A percentile compares a stretch with the other conserved stretches of the same genome.
Evolutionary conservation across 2,113 vertebrate genomes (phyloP).

Genomic region (Anolis carolinensis): DNA sequence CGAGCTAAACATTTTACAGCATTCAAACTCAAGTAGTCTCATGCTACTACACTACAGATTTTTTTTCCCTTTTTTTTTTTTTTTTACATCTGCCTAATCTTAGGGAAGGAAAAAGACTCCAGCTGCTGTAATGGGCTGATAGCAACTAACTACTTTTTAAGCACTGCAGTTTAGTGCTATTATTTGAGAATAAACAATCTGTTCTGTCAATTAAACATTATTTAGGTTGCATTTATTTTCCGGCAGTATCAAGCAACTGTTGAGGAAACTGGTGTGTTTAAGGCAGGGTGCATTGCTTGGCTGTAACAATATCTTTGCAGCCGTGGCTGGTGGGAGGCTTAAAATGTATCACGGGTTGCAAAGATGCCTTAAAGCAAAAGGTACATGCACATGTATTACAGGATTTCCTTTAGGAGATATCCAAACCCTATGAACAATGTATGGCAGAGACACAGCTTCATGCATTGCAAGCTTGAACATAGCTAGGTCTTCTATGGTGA

Average conservation of each 20-base stretch:
- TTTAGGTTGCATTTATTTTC: slow-evolving; percentile 65
- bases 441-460: too few relatives aligned
- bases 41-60: slow-evolving; percentile 2
- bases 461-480: too few relatives aligned
- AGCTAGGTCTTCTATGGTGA: too few relatives aligned
- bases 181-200: slow-evolving; percentile 72
- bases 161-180: slow-evolving; percentile 64
- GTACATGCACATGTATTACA: too few relatives aligned
- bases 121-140: slow-evolving; percentile 46
- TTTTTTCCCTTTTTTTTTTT: too few relatives aligned
- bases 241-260: slow-evolving; percentile 36
- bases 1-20: neutral
- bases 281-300: neutral
- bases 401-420: too few relatives aligned
- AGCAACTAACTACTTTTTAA: slow-evolving; percentile 63
- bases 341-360: too few relatives aligned
- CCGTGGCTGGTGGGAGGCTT: neutral
- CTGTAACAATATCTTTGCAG: neutral
- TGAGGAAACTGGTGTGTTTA: slow-evolving; percentile 23
- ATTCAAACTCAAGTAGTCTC: slow-evolving; percentile 23
- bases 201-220: slow-evolving; percentile 71
- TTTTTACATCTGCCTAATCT: slow-evolving; percentile 42
- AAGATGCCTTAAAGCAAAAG: too few relatives aligned
- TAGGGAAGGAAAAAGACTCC: slow-evolving; percentile 25
- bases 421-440: too few relatives aligned